Evolutionary conservation across 2,113 vertebrate species (phyloP).

Genomic region (Balaenoptera acutorostrata): DNA sequence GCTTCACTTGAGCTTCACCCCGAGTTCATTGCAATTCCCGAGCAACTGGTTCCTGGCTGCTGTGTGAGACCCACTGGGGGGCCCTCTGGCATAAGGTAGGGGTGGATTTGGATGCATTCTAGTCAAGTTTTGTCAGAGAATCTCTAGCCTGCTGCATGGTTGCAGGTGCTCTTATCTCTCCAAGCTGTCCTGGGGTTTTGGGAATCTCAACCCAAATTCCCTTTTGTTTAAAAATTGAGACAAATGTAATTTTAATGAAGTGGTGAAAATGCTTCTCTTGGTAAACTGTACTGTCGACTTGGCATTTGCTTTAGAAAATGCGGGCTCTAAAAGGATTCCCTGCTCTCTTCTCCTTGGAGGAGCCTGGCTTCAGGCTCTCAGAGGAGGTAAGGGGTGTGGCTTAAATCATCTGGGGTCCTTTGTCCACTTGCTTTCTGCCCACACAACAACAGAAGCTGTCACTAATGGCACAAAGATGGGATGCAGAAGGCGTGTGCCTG

Average conservation of each 20-base stretch:
- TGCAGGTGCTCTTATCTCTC: neutral
- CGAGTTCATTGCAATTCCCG: neutral
- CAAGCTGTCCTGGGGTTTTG: neutral
- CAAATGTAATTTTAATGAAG: neutral
- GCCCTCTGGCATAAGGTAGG: neutral
- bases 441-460: neutral
- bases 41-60: neutral
- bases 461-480: neutral
- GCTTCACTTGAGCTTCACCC: neutral
- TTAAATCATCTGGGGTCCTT: slow-evolving; percentile 23
- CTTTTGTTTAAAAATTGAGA: slow-evolving; percentile 18
- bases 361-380: neutral
- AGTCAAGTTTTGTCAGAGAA: neutral
- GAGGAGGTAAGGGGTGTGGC: slow-evolving; percentile 20
- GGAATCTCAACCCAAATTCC: neutral
- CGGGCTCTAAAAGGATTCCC: neutral
- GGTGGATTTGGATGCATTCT: neutral
- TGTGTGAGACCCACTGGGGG: too few species aligned
- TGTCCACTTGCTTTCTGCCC: slow-evolving; percentile 20
- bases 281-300: neutral
- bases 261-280: neutral
- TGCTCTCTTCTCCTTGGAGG: neutral
- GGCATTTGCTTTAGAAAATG: neutral
- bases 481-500: neutral
- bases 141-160: neutral